phyloP scores from a whole-genome alignment of 2,797 vertebrate species.

The Pangasius macronema region DNA sequence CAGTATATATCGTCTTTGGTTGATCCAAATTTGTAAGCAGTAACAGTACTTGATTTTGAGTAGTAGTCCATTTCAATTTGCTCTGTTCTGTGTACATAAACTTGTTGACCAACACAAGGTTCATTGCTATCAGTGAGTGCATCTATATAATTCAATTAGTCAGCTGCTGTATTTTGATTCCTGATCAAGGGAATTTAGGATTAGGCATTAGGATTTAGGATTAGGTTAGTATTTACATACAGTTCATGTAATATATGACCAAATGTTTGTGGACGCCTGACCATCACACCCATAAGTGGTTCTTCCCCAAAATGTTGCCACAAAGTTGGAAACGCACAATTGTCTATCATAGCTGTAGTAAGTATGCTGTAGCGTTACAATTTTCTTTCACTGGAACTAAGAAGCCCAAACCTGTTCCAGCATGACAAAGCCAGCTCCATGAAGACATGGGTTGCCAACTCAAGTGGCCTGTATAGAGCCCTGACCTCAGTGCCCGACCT shows the following conservation, averaged over 20 bases:
- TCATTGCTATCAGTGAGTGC: background rate
- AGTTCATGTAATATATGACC: background rate
- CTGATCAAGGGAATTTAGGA: background rate
- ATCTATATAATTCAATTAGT: background rate
- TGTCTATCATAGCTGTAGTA: background rate
- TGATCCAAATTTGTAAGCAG: background rate
- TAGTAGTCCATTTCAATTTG: background rate
- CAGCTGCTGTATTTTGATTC: background rate
- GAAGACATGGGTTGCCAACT: background rate
- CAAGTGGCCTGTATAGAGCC: background rate
- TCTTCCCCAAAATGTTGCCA: background rate
- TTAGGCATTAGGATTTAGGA: background rate
- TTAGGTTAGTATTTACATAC: background rate
- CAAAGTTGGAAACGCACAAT: background rate
- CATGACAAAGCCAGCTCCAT: background rate
- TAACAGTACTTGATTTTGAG: background rate
- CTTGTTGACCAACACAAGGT: background rate
- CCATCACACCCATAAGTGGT: background rate
- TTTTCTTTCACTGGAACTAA: background rate
- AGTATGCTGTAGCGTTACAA: background rate
- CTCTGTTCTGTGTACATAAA: background rate
- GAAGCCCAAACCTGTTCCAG: background rate
- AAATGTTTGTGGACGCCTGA: too few species aligned
- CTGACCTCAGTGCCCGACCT: background rate
- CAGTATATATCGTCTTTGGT: background rate